Evolutionary conservation across 2,797 vertebrate species (phyloP).

Genomic region (Neostethus bicornis): DNA sequence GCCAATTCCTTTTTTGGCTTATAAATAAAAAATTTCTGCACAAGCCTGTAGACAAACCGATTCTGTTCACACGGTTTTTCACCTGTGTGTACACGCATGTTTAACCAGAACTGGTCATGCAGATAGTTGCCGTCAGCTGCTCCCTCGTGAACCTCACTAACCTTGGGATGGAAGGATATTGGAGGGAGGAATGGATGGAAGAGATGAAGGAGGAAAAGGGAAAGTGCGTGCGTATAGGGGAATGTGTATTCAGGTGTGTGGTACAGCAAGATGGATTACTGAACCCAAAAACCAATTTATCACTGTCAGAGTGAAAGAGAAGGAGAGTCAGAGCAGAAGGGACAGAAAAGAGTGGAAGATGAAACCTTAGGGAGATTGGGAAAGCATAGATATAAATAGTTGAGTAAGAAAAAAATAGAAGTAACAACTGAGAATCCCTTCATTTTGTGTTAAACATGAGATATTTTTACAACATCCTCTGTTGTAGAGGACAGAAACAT

Average conservation of each 20-base stretch:
- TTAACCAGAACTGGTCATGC: slow-evolving; percentile 35
- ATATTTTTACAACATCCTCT: slow-evolving; percentile 7
- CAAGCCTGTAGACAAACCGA: slow-evolving; percentile 4
- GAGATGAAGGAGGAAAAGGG: slow-evolving; percentile 37
- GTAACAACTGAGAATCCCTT: slow-evolving; percentile 21
- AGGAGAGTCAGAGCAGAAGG: slow-evolving; percentile 20
- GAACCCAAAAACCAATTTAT: slow-evolving; percentile 71
- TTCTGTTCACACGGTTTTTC: slow-evolving; percentile 23
- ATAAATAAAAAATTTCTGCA: slow-evolving; percentile 12
- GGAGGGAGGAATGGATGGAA: slow-evolving; percentile 28
- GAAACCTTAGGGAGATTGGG: slow-evolving; percentile 15
- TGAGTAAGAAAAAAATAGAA: slow-evolving; percentile 24
- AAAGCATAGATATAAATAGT: slow-evolving; percentile 26
- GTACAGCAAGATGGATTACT: slow-evolving; percentile 77
- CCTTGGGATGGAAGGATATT: slow-evolving; percentile 69
- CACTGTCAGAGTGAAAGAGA: slow-evolving; percentile 72
- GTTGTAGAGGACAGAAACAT: slow-evolving; percentile 5
- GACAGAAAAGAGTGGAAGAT: slow-evolving; percentile 21
- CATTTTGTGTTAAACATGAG: slow-evolving; percentile 15
- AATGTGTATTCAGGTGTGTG: slow-evolving; percentile 69
- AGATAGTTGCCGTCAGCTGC: slow-evolving; percentile 56
- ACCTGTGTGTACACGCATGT: slow-evolving; percentile 19
- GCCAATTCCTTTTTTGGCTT: no score
- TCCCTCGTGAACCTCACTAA: slow-evolving; percentile 62
- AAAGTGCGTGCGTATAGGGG: slow-evolving; percentile 38